Evolutionary conservation across 2,888 invertebrate species (phyloP).

Genomic region (Eudasyphora cyanicolor): DNA sequence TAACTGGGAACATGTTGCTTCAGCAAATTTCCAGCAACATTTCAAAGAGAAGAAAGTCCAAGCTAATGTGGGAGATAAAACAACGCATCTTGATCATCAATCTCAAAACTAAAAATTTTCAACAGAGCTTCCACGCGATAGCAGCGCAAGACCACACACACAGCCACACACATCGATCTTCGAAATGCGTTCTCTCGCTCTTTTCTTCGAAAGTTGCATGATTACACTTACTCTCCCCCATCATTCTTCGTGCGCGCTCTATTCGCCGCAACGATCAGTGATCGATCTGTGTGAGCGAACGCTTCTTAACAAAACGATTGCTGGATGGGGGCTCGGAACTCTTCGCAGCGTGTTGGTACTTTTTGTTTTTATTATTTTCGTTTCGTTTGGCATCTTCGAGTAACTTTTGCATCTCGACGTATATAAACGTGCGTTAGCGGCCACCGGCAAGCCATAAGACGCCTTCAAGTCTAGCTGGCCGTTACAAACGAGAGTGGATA

Average conservation of each 20-base stretch:
- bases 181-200: background rate
- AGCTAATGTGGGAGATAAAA: background rate
- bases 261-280: background rate
- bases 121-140: too few relatives aligned
- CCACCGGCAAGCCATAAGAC: constrained; percentile 79
- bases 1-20: constrained; percentile 1
- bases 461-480: constrained; percentile 80
- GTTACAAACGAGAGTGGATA: constrained; percentile 77
- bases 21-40: background rate
- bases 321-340: background rate
- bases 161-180: background rate
- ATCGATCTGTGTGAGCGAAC: background rate
- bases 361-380: too few relatives aligned
- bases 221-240: background rate
- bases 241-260: background rate
- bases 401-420: constrained; percentile 61
- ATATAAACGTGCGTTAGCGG: constrained; percentile 77
- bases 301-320: background rate
- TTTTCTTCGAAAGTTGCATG: background rate
- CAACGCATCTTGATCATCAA: background rate
- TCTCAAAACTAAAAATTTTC: background rate
- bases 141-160: too few relatives aligned
- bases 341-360: background rate
- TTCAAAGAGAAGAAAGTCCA: background rate
- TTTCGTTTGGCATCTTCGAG: background rate